phyloP scores from a whole-genome alignment of 2,113 vertebrate species.

The Loxodonta africana region DNA sequence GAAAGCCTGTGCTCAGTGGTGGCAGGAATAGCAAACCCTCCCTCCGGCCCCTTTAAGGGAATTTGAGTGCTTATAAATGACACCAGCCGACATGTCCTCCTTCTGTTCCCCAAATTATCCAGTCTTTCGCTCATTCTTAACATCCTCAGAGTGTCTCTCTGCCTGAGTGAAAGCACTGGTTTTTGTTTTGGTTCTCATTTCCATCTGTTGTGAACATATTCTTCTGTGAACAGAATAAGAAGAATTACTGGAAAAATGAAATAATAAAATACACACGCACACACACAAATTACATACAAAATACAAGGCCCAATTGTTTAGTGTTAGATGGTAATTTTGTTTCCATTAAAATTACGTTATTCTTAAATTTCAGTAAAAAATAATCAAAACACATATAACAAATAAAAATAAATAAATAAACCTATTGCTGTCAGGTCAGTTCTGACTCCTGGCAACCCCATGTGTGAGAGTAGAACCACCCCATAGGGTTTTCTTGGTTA shows the following conservation, averaged over 20 bases:
- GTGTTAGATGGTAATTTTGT: neutral
- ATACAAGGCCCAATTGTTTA: neutral
- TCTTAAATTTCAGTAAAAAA: neutral
- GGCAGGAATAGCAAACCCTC: neutral
- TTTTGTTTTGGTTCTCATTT: neutral
- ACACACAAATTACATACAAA: slow-evolving; percentile 1
- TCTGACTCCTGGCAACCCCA: neutral
- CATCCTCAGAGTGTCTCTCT: accelerated
- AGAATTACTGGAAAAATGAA: neutral
- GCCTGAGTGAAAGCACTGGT: neutral
- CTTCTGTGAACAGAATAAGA: neutral
- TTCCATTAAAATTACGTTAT: slow-evolving; percentile 21
- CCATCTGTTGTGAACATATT: neutral
- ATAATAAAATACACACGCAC: neutral
- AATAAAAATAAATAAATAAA: neutral
- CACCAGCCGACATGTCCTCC: neutral
- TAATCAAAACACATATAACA: slow-evolving; percentile 10
- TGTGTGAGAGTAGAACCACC: neutral
- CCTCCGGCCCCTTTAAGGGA: neutral
- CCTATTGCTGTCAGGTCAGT: neutral
- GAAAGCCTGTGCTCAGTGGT: neutral
- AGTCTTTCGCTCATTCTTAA: neutral
- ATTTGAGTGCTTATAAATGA: neutral
- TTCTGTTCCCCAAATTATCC: neutral
- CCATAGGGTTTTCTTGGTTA: neutral